Evolutionary conservation across 2,888 invertebrate genomes (phyloP), one percentile per base, ranked within the genome.

Genomic region (Aphodius sticticus): DNA sequence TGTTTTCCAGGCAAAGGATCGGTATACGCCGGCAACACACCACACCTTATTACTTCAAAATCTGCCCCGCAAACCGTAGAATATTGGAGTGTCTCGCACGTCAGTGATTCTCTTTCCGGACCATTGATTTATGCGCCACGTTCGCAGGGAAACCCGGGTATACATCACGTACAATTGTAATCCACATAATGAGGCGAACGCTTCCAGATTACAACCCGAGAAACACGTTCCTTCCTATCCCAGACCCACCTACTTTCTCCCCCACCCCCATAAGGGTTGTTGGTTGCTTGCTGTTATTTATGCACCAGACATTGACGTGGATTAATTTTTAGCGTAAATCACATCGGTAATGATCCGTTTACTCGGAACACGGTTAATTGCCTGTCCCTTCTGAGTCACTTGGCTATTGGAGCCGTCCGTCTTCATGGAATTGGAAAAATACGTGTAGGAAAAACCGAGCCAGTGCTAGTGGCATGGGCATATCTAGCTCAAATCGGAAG

Each of bases 131-230:
- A 53, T 53, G 53, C 12, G 53, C 53, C 53, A 12, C 53, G 53
- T 53, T 53, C 53, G 53, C 53, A 53, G 53, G 53, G 53, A 53
- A 53, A 53, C 53, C 53, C 53, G 53, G 53, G 53, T 53, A 53
- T 53, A 53, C 53, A 53, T 53, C 53, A 53, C 53, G 53, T 53
- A 53, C 53, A 53, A 53, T 53, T 53, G 53, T 53, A 53, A 53
- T 53, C 12, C 53, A 53, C 53, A 53, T 53, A 53, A 53, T 53
- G 53, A 53, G 53, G 53, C 53, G 53, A 53, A 53, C 53, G 53
- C 53, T 53, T 53, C 53, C 53, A 53, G 53, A 53, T 53, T 53
- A 53, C 53, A 53, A 12, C 53, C 53, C 53, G 53, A 53, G 53
- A 53, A 53, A 53, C 53, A 53, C 53, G 53, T 53, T 53, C 53